Evolutionary conservation across 2,888 invertebrate species (phyloP), one percentile per base, ranked within the genome.

Genomic region (Drosophila percnosoma): DNA sequence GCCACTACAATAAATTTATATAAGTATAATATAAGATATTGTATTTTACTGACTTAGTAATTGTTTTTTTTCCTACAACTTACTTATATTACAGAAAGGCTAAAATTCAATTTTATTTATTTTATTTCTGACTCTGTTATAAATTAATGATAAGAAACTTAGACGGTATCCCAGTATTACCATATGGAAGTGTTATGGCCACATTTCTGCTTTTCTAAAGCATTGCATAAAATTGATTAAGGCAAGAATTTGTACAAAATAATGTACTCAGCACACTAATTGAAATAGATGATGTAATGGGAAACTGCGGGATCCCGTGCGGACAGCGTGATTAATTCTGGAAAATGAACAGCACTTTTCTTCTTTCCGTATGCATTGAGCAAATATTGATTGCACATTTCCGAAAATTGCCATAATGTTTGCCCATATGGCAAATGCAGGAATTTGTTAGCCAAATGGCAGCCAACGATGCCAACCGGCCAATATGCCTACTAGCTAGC

Each of bases 391-490:
- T 70, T 67, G 40, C 53, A 71, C 33, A 15, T 69, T 65, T 58
- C 33, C 24, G 18, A 68, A 63, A 73, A 55, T 60, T 57, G 51
- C 38, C 48, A 18, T 40, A 58, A 33, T 74, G 51, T 54, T 61
- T 65, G 40, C 69, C 27, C 51, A 62, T 24, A 49, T 34, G 63
- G 53, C 42, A 45, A 65, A 40, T 49, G 18, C 24, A 45, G 66
- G 63, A 80, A 80, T 66, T 75, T 34, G 68, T 52, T 55, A 31
- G 53, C 54, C 59, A 60, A 58, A 33, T 69, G 36, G 53, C 53
- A 54, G 57, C 27, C 45, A 8, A 45, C 34, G 49, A 59, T 63
- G 54, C 54, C 68, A 68, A 29, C 49, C 36, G 40, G 40, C 24
- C 29, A 49, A 21, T 15, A n/a, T 31, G 54, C 48, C 33, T 66